phyloP scores from a whole-genome alignment of 2,888 invertebrate genomes.

The Thecocarcelia acutangulata region DNA sequence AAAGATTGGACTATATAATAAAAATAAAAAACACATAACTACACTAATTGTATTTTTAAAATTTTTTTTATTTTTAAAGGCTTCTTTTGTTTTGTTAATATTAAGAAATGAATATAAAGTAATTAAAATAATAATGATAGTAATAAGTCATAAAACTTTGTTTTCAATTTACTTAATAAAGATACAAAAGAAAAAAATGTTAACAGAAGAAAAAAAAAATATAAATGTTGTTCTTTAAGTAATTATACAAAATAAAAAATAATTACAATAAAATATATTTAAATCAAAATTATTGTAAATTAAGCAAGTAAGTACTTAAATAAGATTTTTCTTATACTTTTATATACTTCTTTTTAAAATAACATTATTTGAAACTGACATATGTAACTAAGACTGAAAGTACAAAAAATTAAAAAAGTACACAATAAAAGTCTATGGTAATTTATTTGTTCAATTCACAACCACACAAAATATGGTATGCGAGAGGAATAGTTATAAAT shows the following conservation, averaged over 20 bases:
- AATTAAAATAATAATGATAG: slow-evolving; percentile 40
- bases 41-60: slow-evolving; percentile 46
- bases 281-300: slow-evolving; percentile 52
- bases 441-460: slow-evolving; percentile 36
- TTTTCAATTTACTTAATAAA: slow-evolving; percentile 52
- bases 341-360: slow-evolving; percentile 33
- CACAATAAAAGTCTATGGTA: slow-evolving; percentile 18
- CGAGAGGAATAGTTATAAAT: no score
- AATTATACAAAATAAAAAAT: slow-evolving; percentile 37
- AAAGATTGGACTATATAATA: no score
- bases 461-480: neutral
- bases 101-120: slow-evolving; percentile 57
- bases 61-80: slow-evolving; percentile 59
- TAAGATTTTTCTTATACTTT: slow-evolving; percentile 58
- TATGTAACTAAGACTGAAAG: slow-evolving; percentile 50
- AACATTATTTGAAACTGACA: slow-evolving; percentile 52
- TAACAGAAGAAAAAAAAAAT: slow-evolving; percentile 23
- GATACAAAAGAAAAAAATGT: slow-evolving; percentile 26
- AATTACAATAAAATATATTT: slow-evolving; percentile 31
- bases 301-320: slow-evolving; percentile 69
- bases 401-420: slow-evolving; percentile 43
- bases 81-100: slow-evolving; percentile 62
- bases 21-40: slow-evolving; percentile 34
- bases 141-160: slow-evolving; percentile 51
- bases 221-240: slow-evolving; percentile 19